Conservation (phyloP, 1,140 invertebrate species). For the Onthophagus taurus region DNA sequence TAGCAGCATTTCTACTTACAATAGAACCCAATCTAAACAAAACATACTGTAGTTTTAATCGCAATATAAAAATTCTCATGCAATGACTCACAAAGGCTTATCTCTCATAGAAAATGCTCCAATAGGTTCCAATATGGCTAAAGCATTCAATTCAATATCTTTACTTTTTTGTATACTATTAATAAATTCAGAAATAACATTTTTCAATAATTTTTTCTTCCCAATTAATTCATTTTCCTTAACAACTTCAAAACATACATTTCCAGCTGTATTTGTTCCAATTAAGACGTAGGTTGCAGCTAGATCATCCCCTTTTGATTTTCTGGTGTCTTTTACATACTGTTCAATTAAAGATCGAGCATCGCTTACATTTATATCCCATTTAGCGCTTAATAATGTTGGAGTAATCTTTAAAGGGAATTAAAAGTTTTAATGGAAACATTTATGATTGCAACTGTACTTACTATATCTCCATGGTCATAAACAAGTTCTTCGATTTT, state of each 20-base stretch:
- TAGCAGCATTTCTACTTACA: background rate
- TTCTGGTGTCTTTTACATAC: conserved; percentile 4
- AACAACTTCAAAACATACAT: background rate
- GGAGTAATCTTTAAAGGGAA: conserved; percentile 1
- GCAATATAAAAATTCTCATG: background rate
- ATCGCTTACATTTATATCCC: conserved; percentile 3
- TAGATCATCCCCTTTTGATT: conserved; percentile 3
- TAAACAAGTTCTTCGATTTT: conserved; percentile 7
- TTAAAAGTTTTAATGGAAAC: background rate
- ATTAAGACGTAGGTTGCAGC: background rate
- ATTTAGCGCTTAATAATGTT: background rate
- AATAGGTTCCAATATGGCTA: background rate
- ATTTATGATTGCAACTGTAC: background rate
- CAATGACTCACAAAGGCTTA: conserved; percentile 1
- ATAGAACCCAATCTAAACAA: conserved; percentile 5
- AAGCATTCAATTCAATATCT: conserved; percentile 2
- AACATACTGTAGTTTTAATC: background rate
- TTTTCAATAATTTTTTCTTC: background rate
- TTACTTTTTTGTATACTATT: conserved; percentile 3
- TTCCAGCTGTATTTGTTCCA: background rate
- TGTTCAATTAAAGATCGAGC: conserved; percentile 4
- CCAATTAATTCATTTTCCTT: background rate
- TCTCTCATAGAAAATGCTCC: background rate
- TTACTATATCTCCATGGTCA: conserved; percentile 8
- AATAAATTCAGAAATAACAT: background rate